Evolutionary conservation across 2,888 invertebrate species (phyloP).

Genomic region (Cryptus viduatorius): DNA sequence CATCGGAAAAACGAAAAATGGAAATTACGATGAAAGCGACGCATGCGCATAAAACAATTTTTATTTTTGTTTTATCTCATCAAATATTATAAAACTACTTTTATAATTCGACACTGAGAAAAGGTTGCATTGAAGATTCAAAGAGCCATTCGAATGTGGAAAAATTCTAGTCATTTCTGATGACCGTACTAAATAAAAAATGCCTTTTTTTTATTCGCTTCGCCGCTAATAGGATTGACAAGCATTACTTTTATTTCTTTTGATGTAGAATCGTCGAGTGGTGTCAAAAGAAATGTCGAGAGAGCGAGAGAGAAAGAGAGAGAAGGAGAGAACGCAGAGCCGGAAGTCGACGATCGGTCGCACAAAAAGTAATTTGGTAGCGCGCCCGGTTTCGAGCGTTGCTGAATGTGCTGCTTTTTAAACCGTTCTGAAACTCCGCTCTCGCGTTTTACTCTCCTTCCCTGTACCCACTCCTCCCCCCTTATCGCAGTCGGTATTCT

Average conservation of each 20-base stretch:
- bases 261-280: background rate
- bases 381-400: slow-evolving; percentile 70
- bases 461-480: slow-evolving; percentile 3
- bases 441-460: slow-evolving; percentile 5
- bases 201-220: background rate
- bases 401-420: slow-evolving; percentile 76
- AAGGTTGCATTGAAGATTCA: too few relatives aligned
- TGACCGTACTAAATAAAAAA: background rate
- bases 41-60: too few relatives aligned
- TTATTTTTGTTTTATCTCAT: too few relatives aligned
- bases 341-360: slow-evolving; percentile 72
- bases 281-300: slow-evolving; percentile 17
- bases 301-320: slow-evolving; percentile 11
- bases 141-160: too few relatives aligned
- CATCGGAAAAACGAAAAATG: too few relatives aligned
- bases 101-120: too few relatives aligned
- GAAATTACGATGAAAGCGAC: too few relatives aligned
- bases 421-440: slow-evolving; percentile 56
- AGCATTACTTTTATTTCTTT: background rate
- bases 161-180: background rate
- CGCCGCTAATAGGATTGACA: background rate
- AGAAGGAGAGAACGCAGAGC: slow-evolving; percentile 59
- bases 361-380: slow-evolving; percentile 77
- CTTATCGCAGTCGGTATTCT: slow-evolving; percentile 7
- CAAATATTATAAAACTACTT: too few relatives aligned